Conservation (phyloP, 2,113 vertebrate species). For the Microtus ochrogaster region DNA sequence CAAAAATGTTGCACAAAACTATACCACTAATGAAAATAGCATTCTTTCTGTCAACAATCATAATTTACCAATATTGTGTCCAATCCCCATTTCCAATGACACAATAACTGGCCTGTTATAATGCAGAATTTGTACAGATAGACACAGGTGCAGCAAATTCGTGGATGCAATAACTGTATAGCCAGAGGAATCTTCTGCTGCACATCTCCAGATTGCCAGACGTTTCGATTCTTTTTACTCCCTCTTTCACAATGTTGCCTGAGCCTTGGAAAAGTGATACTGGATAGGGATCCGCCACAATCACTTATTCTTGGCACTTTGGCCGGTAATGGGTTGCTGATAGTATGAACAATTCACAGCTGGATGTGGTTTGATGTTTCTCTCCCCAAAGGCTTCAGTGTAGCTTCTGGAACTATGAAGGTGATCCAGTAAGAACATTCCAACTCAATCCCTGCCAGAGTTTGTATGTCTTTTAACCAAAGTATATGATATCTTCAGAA, state of each 20-base stretch:
- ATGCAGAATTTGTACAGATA: not conserved
- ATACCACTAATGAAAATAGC: no score
- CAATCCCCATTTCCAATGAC: not conserved
- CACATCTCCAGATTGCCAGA: not conserved
- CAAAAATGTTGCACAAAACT: no score
- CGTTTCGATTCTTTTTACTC: not conserved
- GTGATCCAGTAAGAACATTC: no score
- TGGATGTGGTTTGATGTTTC: not conserved
- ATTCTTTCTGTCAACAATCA: not conserved
- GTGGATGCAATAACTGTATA: not conserved
- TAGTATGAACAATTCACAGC: not conserved
- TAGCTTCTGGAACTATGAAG: no score
- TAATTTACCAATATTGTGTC: not conserved
- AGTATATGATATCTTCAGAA: not conserved
- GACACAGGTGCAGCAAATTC: not conserved
- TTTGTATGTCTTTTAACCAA: not conserved
- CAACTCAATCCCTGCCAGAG: no score
- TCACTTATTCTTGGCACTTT: not conserved
- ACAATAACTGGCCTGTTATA: not conserved
- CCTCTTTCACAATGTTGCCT: not conserved
- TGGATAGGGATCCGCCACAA: not conserved
- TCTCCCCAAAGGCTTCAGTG: no score
- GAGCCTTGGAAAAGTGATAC: not conserved
- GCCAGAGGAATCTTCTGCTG: not conserved
- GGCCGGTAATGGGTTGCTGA: not conserved